These are phyloP conservation scores for Takifugu flavidus DNA, from an alignment of 2,113 vertebrate species.

Conservation along the genomic window DNA sequence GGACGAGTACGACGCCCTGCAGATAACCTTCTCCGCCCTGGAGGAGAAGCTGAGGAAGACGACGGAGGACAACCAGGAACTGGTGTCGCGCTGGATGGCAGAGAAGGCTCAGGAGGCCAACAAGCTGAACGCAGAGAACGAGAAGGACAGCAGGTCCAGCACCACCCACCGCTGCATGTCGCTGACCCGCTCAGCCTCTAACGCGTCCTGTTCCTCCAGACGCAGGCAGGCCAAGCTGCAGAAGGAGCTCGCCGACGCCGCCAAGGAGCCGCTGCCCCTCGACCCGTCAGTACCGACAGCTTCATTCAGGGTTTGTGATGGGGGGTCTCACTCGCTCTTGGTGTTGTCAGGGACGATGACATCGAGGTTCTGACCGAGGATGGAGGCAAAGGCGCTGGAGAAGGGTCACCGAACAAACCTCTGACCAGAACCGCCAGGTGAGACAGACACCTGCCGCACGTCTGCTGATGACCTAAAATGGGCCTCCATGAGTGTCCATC, in stretches of 20 bases:
- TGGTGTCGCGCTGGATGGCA: conserved; percentile 97
- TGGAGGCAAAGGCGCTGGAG: conserved; percentile 79
- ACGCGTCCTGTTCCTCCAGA: conserved; percentile 58
- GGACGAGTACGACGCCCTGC: conserved; percentile 96
- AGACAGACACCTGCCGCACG: conserved; percentile 13
- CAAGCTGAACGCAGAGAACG: conserved; percentile 93
- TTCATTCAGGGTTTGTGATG: neutral
- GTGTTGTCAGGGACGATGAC: conserved; percentile 87
- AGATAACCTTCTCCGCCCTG: conserved; percentile 95
- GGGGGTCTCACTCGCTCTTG: neutral
- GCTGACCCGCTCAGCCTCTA: too few relatives aligned
- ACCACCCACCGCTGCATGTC: neutral
- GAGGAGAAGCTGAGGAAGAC: conserved; percentile 95
- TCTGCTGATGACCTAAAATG: too few relatives aligned
- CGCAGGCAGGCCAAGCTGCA: conserved; percentile 91
- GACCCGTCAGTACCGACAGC: conserved; percentile 81
- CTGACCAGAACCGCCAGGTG: conserved; percentile 81
- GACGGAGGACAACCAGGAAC: conserved; percentile 94
- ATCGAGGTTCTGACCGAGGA: conserved; percentile 93
- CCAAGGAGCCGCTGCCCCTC: conserved; percentile 90
- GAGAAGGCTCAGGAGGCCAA: conserved; percentile 98
- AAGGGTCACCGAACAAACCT: conserved; percentile 77
- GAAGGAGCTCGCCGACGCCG: conserved; percentile 96
- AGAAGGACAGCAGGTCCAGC: conserved; percentile 89
- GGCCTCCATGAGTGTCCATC: neutral